Base-by-base conservation (phyloP, 2,888 invertebrate species). In the Temnothorax rugatulus region DNA sequence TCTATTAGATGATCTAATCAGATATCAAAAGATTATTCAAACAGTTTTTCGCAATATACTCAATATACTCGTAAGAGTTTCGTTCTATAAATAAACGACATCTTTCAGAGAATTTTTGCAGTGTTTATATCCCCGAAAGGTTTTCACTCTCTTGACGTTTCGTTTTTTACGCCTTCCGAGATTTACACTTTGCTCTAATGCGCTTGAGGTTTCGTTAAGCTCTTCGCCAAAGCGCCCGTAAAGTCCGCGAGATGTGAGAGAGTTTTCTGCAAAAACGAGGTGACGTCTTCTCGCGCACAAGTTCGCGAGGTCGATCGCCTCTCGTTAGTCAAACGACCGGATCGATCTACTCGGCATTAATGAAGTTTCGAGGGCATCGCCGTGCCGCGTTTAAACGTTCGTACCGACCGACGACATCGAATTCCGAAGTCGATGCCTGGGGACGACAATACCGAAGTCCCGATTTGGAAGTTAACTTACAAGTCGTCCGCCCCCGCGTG, bases 391-490 rank as follows among this genome's bases (percentile, higher is more conserved):
- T 71, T 71, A 79, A 79, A 79, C 38, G 73, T 71, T 79, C 47
- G 47, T 59, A 59, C 73, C 59, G 59, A 71, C 47, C 73, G 59
- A 47, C 59, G 73, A 77, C 68, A 54, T 71, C 73, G 34, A 71
- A 79, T 79, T 79, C 73, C 79, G 9, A 71, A 79, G 79, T 79
- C 71, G 59, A 79, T 25, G 59, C 47, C 71, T 71, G 59, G 38
- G 29, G 25, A 47, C 59, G 79, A 79, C 59, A 79, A 79, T 61
- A 21, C 34, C 71, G 3, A 57, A 63, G 66, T 47, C 69, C 50
- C n/a, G 64, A 86, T 83, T 82, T 57, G 38, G 41, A 75, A 81
- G 82, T 86, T 73, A 81, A 86, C 81, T 82, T 75, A 71, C 71
- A 71, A 47, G 25, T 44, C 79, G 18, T 25, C n/a, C 13, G 4